phyloP scores from a whole-genome alignment of 2,888 invertebrate genomes.

The Parnassius glacialis region DNA sequence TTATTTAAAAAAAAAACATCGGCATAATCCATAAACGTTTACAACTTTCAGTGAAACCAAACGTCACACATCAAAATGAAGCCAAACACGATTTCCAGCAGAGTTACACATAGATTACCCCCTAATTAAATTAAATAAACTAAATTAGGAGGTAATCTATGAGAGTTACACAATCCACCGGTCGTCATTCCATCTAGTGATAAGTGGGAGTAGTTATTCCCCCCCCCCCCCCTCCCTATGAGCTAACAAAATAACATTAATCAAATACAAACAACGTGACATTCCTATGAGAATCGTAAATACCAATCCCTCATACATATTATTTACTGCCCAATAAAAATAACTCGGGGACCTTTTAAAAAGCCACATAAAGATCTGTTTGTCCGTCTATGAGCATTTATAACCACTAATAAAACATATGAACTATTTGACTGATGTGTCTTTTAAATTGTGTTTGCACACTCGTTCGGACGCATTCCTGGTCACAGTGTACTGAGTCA shows the following conservation, averaged over 20 bases:
- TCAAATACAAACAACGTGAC: slow-evolving; percentile 17
- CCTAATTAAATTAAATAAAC: no score
- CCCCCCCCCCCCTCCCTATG: no score
- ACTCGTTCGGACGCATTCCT: slow-evolving; percentile 41
- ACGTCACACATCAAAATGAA: no score
- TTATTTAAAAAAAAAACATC: no score
- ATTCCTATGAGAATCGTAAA: slow-evolving; percentile 18
- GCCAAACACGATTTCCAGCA: background rate
- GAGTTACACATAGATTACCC: background rate
- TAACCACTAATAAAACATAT: slow-evolving; percentile 50
- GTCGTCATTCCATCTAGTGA: background rate
- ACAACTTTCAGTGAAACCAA: no score
- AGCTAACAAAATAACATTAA: slow-evolving; percentile 8
- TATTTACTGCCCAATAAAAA: slow-evolving; percentile 29
- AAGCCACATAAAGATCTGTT: slow-evolving; percentile 32
- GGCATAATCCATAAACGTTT: no score
- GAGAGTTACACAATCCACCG: background rate
- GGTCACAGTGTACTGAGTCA: slow-evolving; percentile 47
- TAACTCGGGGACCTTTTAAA: slow-evolving; percentile 23
- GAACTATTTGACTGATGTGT: slow-evolving; percentile 44
- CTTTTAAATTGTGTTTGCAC: slow-evolving; percentile 54
- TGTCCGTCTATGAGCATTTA: slow-evolving; percentile 50
- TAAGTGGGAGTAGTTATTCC: background rate
- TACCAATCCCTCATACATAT: slow-evolving; percentile 24
- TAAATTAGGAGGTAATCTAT: no score